A percentile compares a stretch with the other conserved stretches of the same genome.
These are phyloP conservation scores for Anolis apletophallus DNA, from an alignment of 2,797 vertebrate species.

Conservation along the genomic window DNA sequence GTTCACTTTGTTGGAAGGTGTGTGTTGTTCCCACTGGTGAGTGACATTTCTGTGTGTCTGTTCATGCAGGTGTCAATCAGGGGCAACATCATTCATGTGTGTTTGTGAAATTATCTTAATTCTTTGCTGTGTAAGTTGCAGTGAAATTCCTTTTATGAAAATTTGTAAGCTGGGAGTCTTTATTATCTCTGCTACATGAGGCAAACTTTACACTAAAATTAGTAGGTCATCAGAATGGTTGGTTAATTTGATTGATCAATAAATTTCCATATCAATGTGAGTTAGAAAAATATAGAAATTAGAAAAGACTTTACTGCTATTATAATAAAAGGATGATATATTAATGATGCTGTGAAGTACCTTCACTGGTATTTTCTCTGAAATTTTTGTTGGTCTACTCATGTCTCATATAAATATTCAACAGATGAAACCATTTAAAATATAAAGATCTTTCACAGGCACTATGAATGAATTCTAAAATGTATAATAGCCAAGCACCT, in stretches of 20 bases:
- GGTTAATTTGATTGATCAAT: neutral
- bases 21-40: neutral
- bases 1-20: neutral
- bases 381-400: conserved; percentile 72
- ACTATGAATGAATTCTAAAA: conserved; percentile 69
- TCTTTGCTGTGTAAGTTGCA: neutral
- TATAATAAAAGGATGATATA: conserved; percentile 64
- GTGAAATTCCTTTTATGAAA: neutral
- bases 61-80: neutral
- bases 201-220: neutral
- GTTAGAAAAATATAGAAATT: conserved; percentile 61
- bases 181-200: neutral
- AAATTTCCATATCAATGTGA: conserved; percentile 52
- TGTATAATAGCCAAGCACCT: conserved; percentile 69
- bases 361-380: conserved; percentile 72
- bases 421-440: conserved; percentile 71
- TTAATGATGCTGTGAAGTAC: conserved; percentile 70
- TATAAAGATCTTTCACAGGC: conserved; percentile 74
- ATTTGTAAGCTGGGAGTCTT: neutral
- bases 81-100: neutral
- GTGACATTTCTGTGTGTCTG: neutral
- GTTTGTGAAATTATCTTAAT: neutral
- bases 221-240: neutral
- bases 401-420: conserved; percentile 77
- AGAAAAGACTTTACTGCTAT: conserved; percentile 66